Base-by-base conservation (phyloP, 2,888 invertebrate genomes). In the Hirtodrosophila histrioides region DNA sequence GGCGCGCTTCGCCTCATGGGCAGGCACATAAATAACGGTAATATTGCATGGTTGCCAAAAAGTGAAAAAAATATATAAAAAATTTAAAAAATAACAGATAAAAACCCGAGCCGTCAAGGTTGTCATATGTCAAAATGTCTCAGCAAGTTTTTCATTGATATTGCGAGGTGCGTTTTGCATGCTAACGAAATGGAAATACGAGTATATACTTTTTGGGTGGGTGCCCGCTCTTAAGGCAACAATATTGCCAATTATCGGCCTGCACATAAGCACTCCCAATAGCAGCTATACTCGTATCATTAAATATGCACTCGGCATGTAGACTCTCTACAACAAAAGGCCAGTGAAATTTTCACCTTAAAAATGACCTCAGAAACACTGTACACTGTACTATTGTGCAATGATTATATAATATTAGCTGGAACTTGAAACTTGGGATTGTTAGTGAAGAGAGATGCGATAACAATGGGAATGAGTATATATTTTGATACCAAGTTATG, bases 221-320 rank as follows among this genome's bases (percentile, higher is more conserved):
- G 41, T 51, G 55, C 58, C 57, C 41, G 17, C 6, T 31, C n/a
- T 40, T 33, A 27, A 50, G 46, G 33, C 17, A 50, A 35, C 31
- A 45, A 44, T 65, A 78, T 71, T 78, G 78, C 60, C 68, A 69
- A 69, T 60, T 69, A 49, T 58, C 44, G 55, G 43, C 12, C 10
- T 31, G 33, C 36, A 45, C 56, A 64, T 54, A 36, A 39, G 48
- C 50, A 62, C 58, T 48, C 29, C 37, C 65, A 54, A 65, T 53
- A 63, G 43, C 80, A 78, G 74, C 70, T 17, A 17, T 17, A 17
- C 17, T 60, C 60, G 44, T 46, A 33, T 55, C 17, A 73, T 66
- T 79, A 55, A 67, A 50, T 68, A 81, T 82, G 65, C 80, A 57
- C 41, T 44, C 35, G 54, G 69, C 78, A 79, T 73, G 53, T 48